Evolutionary conservation across 1,140 invertebrate genomes (phyloP).

Genomic region (Aphelenchoides avenae): DNA sequence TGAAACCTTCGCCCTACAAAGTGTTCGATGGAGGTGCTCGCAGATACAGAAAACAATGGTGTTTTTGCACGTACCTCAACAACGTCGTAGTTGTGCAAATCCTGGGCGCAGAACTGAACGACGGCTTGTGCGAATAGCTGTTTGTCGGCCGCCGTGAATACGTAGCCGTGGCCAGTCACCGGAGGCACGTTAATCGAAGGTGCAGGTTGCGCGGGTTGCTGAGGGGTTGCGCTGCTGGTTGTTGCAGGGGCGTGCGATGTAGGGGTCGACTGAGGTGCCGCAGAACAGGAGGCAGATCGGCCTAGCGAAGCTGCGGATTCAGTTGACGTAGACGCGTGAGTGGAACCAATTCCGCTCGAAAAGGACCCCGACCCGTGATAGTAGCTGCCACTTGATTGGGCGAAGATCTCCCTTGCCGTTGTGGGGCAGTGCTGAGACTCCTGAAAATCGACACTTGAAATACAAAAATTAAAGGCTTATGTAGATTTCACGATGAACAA

Average conservation of each 20-base stretch:
- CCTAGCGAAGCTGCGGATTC: constrained; percentile 23
- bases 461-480: background rate
- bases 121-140: constrained; percentile 53
- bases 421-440: constrained; percentile 20
- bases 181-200: no score
- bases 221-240: constrained; percentile 20
- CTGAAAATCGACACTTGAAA: background rate
- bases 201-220: no score
- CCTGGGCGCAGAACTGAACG: constrained; percentile 51
- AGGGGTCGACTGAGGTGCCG: background rate
- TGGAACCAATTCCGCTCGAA: no score
- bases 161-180: constrained; percentile 36
- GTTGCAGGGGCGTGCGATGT: constrained; percentile 6
- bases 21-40: no score
- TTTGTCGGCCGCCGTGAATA: constrained; percentile 45
- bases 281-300: constrained; percentile 3
- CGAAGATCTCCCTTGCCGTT: constrained; percentile 38
- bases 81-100: constrained; percentile 50
- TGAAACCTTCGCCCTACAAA: constrained; percentile 46
- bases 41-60: constrained; percentile 17
- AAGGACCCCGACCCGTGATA: no score
- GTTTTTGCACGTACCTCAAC: constrained; percentile 37
- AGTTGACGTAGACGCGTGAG: constrained; percentile 27
- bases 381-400: constrained; percentile 26
- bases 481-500: background rate